Percentiles rank a stretch among this genome's conserved stretches.
These are phyloP conservation scores for Luscinia megarhynchos DNA, from an alignment of 2,797 vertebrate species.

Conservation along the genomic window DNA sequence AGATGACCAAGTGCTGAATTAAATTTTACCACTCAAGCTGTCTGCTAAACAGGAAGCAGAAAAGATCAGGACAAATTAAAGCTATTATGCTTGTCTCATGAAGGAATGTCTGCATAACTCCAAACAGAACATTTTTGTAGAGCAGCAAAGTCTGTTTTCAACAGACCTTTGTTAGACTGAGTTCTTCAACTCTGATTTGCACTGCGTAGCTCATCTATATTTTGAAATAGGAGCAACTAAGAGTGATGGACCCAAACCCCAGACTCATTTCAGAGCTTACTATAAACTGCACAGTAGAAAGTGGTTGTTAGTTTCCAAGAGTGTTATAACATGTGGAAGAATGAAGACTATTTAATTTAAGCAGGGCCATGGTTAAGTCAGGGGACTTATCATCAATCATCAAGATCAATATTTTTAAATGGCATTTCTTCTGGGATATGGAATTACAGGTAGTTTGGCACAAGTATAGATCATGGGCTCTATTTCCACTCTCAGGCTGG, in stretches of 20 bases:
- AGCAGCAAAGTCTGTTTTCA: slow-evolving; percentile 29
- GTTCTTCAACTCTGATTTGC: not conserved
- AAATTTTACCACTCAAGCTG: not conserved
- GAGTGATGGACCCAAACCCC: not conserved
- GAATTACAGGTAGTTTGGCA: slow-evolving; percentile 42
- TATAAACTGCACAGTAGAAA: not conserved
- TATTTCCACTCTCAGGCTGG: slow-evolving; percentile 37
- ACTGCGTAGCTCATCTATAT: not conserved
- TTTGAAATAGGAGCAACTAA: not conserved
- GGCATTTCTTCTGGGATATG: not conserved
- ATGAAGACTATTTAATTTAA: not conserved
- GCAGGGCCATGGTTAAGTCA: not conserved
- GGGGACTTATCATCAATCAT: not conserved
- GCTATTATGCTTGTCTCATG: not conserved
- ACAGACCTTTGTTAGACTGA: not conserved
- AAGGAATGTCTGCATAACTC: slow-evolving; percentile 38
- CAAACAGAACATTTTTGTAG: not conserved
- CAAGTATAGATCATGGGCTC: not conserved
- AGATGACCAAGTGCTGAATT: not conserved
- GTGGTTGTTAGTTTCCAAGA: not conserved
- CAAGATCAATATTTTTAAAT: not conserved
- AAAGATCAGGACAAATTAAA: not conserved
- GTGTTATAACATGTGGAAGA: not conserved
- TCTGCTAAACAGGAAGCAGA: slow-evolving; percentile 33
- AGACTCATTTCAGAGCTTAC: not conserved